These are phyloP conservation scores for Ciconia boyciana DNA, from an alignment of 2,113 vertebrate species.

Conservation along the genomic window DNA sequence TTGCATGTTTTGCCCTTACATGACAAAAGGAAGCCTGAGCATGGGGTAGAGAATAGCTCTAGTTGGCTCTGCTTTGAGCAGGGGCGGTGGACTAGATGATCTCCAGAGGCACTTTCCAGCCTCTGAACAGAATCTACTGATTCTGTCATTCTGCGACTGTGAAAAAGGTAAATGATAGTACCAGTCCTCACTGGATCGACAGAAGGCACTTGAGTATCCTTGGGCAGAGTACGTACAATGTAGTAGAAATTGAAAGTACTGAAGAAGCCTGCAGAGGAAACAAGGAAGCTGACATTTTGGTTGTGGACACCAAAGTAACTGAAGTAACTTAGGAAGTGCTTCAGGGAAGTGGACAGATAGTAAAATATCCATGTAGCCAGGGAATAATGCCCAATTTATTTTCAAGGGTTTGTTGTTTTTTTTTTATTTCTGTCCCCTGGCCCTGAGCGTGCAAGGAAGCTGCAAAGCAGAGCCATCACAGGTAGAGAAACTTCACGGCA, in stretches of 20 bases:
- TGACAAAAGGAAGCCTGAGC: not conserved
- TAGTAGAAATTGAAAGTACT: not conserved
- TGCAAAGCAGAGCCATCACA: not conserved
- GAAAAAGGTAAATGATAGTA: not conserved
- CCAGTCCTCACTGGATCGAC: not conserved
- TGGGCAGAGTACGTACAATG: not conserved
- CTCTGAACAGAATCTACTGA: not conserved
- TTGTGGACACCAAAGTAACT: not conserved
- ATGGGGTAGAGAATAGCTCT: not conserved
- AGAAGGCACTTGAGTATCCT: not conserved
- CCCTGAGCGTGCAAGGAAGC: not conserved
- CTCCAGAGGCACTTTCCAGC: not conserved
- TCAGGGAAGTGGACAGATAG: not conserved
- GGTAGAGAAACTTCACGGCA: not conserved
- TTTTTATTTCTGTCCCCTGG: not conserved
- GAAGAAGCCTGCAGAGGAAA: not conserved
- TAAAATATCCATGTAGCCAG: not conserved
- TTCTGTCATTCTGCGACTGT: not conserved
- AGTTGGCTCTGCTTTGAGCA: not conserved
- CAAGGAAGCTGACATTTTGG: not conserved
- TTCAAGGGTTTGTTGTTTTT: not conserved
- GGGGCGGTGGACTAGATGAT: not conserved
- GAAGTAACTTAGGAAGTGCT: not conserved
- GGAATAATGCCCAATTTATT: not conserved
- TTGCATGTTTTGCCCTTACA: not conserved